phyloP scores from a whole-genome alignment of 2,113 vertebrate species.

The Corvus cornix region DNA sequence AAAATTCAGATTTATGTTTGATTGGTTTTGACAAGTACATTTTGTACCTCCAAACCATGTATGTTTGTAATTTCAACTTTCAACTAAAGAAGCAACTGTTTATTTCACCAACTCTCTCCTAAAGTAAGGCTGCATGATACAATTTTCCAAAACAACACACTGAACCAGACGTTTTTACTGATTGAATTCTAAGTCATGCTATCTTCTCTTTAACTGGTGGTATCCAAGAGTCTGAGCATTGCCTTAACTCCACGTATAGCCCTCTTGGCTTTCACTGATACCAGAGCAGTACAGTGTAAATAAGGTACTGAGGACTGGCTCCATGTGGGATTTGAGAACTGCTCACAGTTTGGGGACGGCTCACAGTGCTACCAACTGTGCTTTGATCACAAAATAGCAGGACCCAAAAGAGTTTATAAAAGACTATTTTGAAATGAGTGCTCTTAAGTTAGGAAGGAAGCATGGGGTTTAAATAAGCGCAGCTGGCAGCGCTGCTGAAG shows the following conservation, averaged over 20 bases:
- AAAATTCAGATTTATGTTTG: not conserved
- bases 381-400: not conserved
- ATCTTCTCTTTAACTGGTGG: not conserved
- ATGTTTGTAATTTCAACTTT: not conserved
- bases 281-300: not conserved
- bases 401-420: not conserved
- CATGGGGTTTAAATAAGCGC: not conserved
- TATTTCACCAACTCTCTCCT: not conserved
- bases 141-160: not conserved
- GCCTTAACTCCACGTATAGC: not conserved
- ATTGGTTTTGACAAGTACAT: slow-evolving; percentile 41
- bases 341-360: not conserved
- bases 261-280: not conserved
- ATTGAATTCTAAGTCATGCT: not conserved
- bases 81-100: not conserved
- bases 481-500: not conserved
- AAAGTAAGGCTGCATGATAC: not conserved
- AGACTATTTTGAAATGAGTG: not conserved
- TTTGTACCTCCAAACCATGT: slow-evolving; percentile 5
- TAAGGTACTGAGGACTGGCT: not conserved
- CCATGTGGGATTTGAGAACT: not conserved
- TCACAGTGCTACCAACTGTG: not conserved
- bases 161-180: not conserved
- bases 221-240: not conserved
- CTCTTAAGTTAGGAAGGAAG: not conserved